Conservation (phyloP, 2,113 vertebrate species). For the Tenebrosternarchus preto region DNA sequence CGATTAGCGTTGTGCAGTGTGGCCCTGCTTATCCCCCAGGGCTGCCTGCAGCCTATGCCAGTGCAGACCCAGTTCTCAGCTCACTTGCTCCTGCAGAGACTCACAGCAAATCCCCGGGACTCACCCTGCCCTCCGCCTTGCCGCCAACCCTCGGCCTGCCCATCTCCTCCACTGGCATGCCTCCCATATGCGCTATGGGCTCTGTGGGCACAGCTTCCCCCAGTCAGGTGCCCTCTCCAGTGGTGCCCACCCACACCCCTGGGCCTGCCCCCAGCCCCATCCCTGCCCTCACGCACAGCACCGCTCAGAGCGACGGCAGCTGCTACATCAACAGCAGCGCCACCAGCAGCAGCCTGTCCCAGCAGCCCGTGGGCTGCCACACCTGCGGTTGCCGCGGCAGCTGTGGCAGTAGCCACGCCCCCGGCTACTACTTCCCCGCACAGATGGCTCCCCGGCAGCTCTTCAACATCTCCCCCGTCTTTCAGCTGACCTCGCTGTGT, state of each 20-base stretch:
- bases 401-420: constrained; percentile 61
- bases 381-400: constrained; percentile 89
- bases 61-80: constrained; percentile 78
- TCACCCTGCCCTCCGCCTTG: constrained; percentile 78
- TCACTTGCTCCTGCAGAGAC: constrained; percentile 80
- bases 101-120: constrained; percentile 78
- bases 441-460: constrained; percentile 83
- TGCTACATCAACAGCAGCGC: constrained; percentile 81
- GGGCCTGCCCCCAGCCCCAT: constrained; percentile 86
- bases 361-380: constrained; percentile 79
- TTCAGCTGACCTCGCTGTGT: constrained; percentile 87
- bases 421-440: constrained; percentile 82
- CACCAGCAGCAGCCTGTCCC: constrained; percentile 65
- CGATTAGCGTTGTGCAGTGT: constrained; percentile 75
- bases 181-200: constrained; percentile 69
- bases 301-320: constrained; percentile 84
- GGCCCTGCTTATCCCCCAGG: constrained; percentile 70
- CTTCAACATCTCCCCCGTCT: constrained; percentile 84
- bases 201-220: constrained; percentile 62
- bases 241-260: constrained; percentile 85
- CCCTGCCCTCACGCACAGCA: constrained; percentile 87
- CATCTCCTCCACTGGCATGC: constrained; percentile 71
- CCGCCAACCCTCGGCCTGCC: constrained; percentile 76
- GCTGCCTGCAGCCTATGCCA: constrained; percentile 64
- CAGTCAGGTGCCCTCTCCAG: constrained; percentile 76